phyloP scores from a whole-genome alignment of 2,797 vertebrate species.

The Clarias pachynema region DNA sequence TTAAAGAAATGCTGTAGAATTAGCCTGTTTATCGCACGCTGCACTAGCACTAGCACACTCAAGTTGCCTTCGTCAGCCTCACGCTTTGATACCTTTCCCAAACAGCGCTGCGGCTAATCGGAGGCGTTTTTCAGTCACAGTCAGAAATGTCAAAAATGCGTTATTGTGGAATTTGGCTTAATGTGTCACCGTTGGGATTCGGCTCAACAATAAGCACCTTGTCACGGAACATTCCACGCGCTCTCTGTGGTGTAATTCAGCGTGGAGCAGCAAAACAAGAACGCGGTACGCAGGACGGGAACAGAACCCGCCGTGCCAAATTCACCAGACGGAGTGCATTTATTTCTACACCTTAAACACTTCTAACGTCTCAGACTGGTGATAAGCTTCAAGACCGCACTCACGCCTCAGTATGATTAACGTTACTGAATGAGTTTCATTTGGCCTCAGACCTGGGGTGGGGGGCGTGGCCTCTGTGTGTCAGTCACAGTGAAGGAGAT shows the following conservation, averaged over 20 bases:
- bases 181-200: constrained; percentile 20
- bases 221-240: constrained; percentile 16
- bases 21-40: neutral
- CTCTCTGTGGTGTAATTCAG: neutral
- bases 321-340: neutral
- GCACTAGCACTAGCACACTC: no score
- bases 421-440: neutral
- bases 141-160: constrained; percentile 36
- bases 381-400: neutral
- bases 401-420: neutral
- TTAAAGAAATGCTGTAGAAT: neutral
- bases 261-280: neutral
- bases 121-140: neutral
- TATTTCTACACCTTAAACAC: neutral
- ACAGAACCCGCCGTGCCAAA: neutral
- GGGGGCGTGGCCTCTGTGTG: neutral
- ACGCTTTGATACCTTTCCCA: neutral
- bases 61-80: neutral
- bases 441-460: neutral
- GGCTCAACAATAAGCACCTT: constrained; percentile 36
- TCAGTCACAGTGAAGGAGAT: no score
- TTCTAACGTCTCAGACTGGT: neutral
- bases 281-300: neutral
- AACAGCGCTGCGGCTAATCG: neutral
- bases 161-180: constrained; percentile 33